A percentile compares a stretch with the other conserved stretches of the same genome.
Evolutionary conservation across 2,113 vertebrate genomes (phyloP).

Genomic region (Gnathonemus echidnorhynchus): DNA sequence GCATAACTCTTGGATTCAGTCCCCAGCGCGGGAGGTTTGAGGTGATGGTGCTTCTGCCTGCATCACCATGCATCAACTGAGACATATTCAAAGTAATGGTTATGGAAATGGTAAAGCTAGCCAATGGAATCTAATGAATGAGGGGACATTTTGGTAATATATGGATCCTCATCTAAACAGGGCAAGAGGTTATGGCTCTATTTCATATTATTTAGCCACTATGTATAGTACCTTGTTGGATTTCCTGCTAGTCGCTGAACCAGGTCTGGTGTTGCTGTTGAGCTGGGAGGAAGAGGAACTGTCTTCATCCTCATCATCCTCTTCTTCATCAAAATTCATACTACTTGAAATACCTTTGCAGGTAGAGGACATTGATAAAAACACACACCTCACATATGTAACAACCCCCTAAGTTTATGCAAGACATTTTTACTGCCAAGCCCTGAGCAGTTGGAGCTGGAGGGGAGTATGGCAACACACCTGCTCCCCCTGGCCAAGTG

Average conservation of each 20-base stretch:
- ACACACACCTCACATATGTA: neutral
- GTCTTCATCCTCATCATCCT: slow-evolving; percentile 90
- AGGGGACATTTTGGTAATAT: neutral
- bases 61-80: neutral
- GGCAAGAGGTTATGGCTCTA: neutral
- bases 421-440: neutral
- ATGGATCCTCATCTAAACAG: neutral
- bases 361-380: neutral
- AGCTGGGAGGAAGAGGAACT: slow-evolving; percentile 95
- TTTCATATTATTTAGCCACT: neutral
- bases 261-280: slow-evolving; percentile 91
- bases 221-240: slow-evolving; percentile 71
- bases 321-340: slow-evolving; percentile 97
- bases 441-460: neutral
- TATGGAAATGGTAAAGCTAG: neutral
- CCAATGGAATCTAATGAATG: neutral
- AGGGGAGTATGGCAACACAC: neutral
- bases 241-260: slow-evolving; percentile 91
- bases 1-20: neutral
- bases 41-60: neutral
- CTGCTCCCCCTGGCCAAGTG: neutral
- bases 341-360: slow-evolving; percentile 87
- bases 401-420: neutral
- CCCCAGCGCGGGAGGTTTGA: neutral
- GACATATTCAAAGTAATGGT: neutral